Conservation (phyloP, 2,888 invertebrate species). For the Harpalus rufipes region DNA sequence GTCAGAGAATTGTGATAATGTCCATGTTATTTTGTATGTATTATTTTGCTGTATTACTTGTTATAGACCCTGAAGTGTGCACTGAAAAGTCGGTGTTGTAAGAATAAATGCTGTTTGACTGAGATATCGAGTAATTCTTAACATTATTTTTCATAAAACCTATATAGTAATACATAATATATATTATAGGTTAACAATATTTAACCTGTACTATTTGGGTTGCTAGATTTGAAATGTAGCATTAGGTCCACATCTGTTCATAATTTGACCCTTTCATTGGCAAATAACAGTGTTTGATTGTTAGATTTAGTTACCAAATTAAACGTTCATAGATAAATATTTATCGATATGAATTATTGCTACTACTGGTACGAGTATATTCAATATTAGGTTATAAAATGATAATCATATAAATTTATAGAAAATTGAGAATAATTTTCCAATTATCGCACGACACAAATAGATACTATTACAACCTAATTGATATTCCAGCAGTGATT, state of each 20-base stretch:
- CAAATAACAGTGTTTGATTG: neutral
- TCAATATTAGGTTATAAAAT: conserved; percentile 3
- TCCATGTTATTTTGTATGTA: too few relatives aligned
- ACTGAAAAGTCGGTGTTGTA: too few relatives aligned
- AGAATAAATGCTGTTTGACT: too few relatives aligned
- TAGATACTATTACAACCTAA: neutral
- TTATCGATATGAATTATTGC: neutral
- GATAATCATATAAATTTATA: neutral
- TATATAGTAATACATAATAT: neutral
- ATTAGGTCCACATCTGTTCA: neutral
- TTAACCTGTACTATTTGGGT: too few relatives aligned
- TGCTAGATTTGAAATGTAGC: neutral
- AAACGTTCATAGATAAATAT: neutral
- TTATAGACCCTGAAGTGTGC: too few relatives aligned
- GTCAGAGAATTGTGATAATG: too few relatives aligned
- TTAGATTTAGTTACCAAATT: neutral
- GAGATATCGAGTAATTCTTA: too few relatives aligned
- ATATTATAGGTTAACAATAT: too few relatives aligned
- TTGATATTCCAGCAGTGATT: neutral
- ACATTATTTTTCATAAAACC: too few relatives aligned
- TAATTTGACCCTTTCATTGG: neutral
- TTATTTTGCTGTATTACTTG: too few relatives aligned
- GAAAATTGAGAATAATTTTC: neutral
- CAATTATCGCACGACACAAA: neutral
- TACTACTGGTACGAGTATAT: neutral